Evolutionary conservation across 2,888 invertebrate genomes (phyloP).

Genomic region (Rambutsinella grinnellia): DNA sequence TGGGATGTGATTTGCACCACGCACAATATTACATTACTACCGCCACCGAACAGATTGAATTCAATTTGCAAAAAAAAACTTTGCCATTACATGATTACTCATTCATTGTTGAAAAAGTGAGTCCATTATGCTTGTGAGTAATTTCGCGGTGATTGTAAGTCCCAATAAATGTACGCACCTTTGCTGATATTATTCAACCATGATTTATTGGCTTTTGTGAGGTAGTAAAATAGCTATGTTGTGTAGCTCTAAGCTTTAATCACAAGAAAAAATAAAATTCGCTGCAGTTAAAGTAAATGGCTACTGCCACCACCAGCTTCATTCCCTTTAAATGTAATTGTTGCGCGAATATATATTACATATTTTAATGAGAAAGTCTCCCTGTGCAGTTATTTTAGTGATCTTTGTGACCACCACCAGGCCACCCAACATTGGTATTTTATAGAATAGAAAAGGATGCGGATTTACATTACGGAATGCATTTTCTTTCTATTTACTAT

Average conservation of each 20-base stretch:
- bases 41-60: no score
- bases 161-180: background rate
- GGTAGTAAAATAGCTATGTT: background rate
- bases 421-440: no score
- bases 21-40: background rate
- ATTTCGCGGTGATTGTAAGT: background rate
- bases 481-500: no score
- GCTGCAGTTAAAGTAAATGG: background rate
- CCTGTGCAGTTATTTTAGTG: no score
- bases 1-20: no score
- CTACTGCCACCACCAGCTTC: no score
- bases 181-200: conserved; percentile 20
- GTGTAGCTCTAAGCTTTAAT: background rate
- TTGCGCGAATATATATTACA: no score
- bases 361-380: no score
- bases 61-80: conserved; percentile 27
- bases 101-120: conserved; percentile 2
- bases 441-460: no score
- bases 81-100: conserved; percentile 7
- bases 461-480: background rate
- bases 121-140: background rate
- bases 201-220: conserved; percentile 45
- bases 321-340: no score
- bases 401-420: no score
- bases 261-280: background rate